phyloP scores from a whole-genome alignment of 2,113 vertebrate species.

The Dissostichus mawsoni region DNA sequence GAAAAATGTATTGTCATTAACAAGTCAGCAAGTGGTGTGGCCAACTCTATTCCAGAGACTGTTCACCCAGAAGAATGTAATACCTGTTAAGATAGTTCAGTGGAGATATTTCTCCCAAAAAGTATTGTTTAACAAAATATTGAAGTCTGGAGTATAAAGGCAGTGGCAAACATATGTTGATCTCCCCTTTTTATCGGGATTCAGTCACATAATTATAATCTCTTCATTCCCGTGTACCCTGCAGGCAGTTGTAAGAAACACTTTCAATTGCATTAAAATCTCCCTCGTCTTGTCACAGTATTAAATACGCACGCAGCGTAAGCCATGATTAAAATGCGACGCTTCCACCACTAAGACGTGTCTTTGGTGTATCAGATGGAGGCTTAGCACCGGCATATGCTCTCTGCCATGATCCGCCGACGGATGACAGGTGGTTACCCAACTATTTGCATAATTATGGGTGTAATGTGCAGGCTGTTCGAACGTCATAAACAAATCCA shows the following conservation, averaged over 20 bases:
- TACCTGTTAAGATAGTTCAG: not conserved
- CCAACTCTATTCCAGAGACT: not conserved
- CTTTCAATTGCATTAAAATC: constrained; percentile 37
- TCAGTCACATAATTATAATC: not conserved
- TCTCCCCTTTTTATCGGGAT: constrained; percentile 20
- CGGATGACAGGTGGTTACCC: constrained; percentile 79
- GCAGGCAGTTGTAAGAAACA: constrained; percentile 34
- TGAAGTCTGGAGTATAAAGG: not conserved
- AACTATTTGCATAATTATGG: constrained; percentile 78
- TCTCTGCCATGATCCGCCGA: constrained; percentile 58
- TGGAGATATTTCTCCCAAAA: not conserved
- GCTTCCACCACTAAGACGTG: constrained; percentile 58
- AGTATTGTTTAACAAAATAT: not conserved
- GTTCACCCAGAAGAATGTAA: not conserved
- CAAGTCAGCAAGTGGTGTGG: not conserved
- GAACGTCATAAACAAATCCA: constrained; percentile 72
- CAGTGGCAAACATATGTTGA: constrained; percentile 14
- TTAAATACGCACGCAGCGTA: constrained; percentile 49
- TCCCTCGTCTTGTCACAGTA: constrained; percentile 46
- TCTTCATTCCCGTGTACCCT: not conserved
- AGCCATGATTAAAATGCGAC: constrained; percentile 63
- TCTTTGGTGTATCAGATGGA: constrained; percentile 70
- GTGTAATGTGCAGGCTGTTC: constrained; percentile 53
- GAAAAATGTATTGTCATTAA: not conserved
- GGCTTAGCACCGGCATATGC: constrained; percentile 72